Evolutionary conservation across 2,797 vertebrate species (phyloP), one percentile per base, ranked within the genome.

Genomic region (Pteropus rufus): DNA sequence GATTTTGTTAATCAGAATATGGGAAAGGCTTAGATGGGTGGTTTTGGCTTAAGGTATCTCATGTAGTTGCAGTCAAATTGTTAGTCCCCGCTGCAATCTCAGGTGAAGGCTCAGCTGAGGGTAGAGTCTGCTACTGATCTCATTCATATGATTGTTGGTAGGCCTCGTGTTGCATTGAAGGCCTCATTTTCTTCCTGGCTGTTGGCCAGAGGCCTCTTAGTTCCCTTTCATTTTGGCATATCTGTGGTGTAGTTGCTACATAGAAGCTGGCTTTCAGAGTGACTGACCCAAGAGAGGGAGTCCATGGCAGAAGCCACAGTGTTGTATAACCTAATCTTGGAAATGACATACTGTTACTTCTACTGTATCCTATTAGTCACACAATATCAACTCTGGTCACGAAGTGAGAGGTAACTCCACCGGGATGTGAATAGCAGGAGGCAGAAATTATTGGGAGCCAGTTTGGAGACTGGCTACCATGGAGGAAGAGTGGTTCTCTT

Each of bases 71-170:
- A 34, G 11, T n/a, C 0, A 41, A 41, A 9, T 16, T 10, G 10
- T 36, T n/a, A 24, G 23, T 24, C 12, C 39, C 31, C 31, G 9
- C 18, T 81, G 1, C 1, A n/a, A 5, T 64, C 14, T 56, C 26
- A 39, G 73, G 34, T 21, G 14, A 41, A 82, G 5, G 21, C 36
- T 89, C 26, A 29, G 24, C 0, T 24, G 31, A 12, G 41, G 1
- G 5, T 5, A 0, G 4, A 80, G 39, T 34, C 44, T 46, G 5
- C 36, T 64, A 52, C 34, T 26, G 72, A 34, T 34, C 8, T 65
- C 29, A n/a, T 15, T 67, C 41, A 34, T 1, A 0, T 15, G 19
- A 15, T 2, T 49, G 5, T 34, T 16, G 5, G n/a, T 1, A 44
- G 23, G 36, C 23, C 46, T 85, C 19, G 18, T 70, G 21, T 21